A percentile compares a stretch with the other conserved stretches of the same genome.
These are phyloP conservation scores for Eupithecia centaureata DNA, from an alignment of 2,888 invertebrate genomes.

Conservation along the genomic window DNA sequence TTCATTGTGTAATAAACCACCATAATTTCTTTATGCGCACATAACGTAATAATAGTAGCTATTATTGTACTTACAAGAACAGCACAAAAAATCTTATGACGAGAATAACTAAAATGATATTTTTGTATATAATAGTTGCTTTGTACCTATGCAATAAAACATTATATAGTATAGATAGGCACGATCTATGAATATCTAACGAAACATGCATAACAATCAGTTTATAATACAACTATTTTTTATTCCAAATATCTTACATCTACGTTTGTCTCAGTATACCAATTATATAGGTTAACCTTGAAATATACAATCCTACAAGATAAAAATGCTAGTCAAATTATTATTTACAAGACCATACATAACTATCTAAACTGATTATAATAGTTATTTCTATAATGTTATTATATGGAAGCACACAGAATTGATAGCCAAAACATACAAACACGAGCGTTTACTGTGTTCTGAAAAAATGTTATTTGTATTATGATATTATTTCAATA, in stretches of 20 bases:
- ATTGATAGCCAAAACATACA: constrained; percentile 39
- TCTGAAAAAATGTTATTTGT: background rate
- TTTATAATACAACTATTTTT: constrained; percentile 8
- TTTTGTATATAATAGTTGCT: too few species aligned
- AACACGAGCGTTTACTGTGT: background rate
- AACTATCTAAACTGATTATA: constrained; percentile 45
- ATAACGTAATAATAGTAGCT: too few species aligned
- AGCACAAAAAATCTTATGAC: background rate
- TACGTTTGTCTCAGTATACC: constrained; percentile 45
- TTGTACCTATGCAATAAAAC: background rate
- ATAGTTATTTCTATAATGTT: constrained; percentile 60
- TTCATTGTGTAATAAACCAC: background rate
- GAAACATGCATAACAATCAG: constrained; percentile 9
- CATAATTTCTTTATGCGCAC: too few species aligned
- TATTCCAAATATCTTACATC: constrained; percentile 19
- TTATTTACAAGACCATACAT: constrained; percentile 74
- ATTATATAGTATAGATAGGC: background rate
- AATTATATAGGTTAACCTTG: constrained; percentile 42
- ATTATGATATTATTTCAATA: too few species aligned
- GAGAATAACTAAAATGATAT: background rate
- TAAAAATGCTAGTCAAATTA: constrained; percentile 75
- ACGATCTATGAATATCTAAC: constrained; percentile 8
- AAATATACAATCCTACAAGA: constrained; percentile 59
- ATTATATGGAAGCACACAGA: constrained; percentile 82
- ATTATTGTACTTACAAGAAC: background rate